phyloP scores from a whole-genome alignment of 1,140 invertebrate genomes.

The Trichoplusia ni region DNA sequence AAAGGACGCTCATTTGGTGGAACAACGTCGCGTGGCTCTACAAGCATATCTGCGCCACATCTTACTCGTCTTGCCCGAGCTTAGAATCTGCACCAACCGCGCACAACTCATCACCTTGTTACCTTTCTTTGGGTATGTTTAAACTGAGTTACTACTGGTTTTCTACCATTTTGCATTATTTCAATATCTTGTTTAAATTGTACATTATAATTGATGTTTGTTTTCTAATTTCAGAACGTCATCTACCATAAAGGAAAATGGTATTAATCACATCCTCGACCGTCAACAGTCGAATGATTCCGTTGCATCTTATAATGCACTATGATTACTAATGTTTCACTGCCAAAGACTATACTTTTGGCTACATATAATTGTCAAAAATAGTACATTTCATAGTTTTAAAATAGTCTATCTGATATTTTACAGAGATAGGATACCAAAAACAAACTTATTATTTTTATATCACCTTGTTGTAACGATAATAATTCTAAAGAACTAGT shows the following conservation, averaged over 20 bases:
- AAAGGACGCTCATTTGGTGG: constrained; percentile 91
- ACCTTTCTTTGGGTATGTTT: constrained; percentile 90
- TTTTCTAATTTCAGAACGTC: constrained; percentile 62
- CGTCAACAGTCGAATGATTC: constrained; percentile 64
- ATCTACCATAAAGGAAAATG: constrained; percentile 60
- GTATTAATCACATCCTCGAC: constrained; percentile 47
- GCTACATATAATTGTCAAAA: no score
- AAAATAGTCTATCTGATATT: no score
- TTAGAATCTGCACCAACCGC: constrained; percentile 86
- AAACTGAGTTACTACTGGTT: neutral
- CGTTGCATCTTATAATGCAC: constrained; percentile 59
- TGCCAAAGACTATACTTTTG: no score
- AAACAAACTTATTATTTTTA: no score
- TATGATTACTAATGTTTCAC: no score
- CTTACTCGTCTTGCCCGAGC: constrained; percentile 87
- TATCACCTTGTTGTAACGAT: no score
- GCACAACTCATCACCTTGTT: constrained; percentile 87
- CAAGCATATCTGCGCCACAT: constrained; percentile 91
- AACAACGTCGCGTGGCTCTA: constrained; percentile 87
- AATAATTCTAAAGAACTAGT: no score
- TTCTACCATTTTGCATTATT: neutral
- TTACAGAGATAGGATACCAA: no score
- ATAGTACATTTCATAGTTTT: no score
- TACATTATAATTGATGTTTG: neutral
- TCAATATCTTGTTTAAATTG: neutral